Base-by-base conservation (phyloP, 1,140 invertebrate species). In the Trichonephila clavipes region DNA sequence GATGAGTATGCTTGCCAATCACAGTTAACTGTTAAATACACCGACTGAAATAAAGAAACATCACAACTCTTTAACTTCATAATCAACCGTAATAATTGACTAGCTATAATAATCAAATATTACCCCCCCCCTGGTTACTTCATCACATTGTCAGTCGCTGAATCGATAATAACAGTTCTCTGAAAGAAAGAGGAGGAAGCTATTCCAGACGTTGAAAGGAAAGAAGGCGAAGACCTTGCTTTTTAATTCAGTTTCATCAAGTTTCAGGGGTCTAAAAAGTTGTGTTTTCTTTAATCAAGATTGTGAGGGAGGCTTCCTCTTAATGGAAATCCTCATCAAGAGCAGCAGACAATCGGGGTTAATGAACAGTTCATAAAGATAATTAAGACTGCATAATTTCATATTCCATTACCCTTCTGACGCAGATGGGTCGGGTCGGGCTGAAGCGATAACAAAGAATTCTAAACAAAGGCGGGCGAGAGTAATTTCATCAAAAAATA, bases 311-410 rank as follows among this genome's bases (percentile, higher is more conserved):
- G 64, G 12, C 1, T 61, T 28, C 18, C 58, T n/a, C 72, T 81
- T 90, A 90, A 90, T 90, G 88, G 69, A 58, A 81, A 81, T 28
- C 44, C 88, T 90, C 88, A 90, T 90, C 88, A 90, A 87, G 85
- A 40, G n/a, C 21, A 0, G 51, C 61, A 64, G 88, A 81, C 64
- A 90, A 90, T 90, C 88, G 51, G 69, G 69, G 88, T 90, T 90
- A 90, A 90, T 90, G 88, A 90, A 90, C 62, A 81, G 88, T 90
- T 90, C 88, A 90, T 90, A 90, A 90, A 61, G 88, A 90, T 90
- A 90, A 90, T 90, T 90, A 90, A 90, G 88, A 90, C 69, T 90
- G 88, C 88, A 90, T 90, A 90, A 90, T 90, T 90, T 90, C 88
- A 90, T 90, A 90, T 90, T 81, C 88, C 88, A 90, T 90, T 90